These are phyloP conservation scores for Erythrocebus patas DNA, from an alignment of 2,113 vertebrate species.

Conservation along the genomic window DNA sequence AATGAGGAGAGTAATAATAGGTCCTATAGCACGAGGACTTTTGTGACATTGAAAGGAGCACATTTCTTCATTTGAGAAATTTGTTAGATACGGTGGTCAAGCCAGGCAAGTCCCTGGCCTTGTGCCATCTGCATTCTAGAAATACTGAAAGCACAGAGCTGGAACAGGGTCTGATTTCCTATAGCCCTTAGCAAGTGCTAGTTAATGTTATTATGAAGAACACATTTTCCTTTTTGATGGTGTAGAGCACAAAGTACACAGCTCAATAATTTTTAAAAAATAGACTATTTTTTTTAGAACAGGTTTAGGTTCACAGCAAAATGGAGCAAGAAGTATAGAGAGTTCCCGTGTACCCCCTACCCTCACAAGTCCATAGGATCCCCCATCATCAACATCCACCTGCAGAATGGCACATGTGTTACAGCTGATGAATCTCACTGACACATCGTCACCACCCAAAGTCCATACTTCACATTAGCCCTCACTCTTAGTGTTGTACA, in stretches of 20 bases:
- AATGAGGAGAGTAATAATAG: fast-evolving
- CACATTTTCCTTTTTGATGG: not conserved
- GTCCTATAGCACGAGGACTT: not conserved
- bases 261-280: not conserved
- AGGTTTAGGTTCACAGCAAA: not conserved
- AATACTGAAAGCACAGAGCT: not conserved
- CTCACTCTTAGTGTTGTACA: not conserved
- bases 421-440: fast-evolving
- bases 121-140: not conserved
- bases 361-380: fast-evolving
- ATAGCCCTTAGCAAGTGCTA: not conserved
- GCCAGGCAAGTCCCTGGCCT: too few species aligned
- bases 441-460: not conserved
- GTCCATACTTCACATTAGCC: too few species aligned
- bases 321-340: not conserved
- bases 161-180: not conserved
- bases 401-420: fast-evolving
- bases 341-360: too few species aligned
- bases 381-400: fast-evolving
- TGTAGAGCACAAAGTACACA: not conserved
- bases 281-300: not conserved
- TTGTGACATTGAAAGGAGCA: not conserved
- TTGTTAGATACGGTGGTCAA: not conserved
- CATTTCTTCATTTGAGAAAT: not conserved
- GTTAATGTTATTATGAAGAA: not conserved